Evolutionary conservation across 64 coral and sea anemone species (phyloP), one percentile per base, ranked within the genome.

Genomic region (Porites lutea): DNA sequence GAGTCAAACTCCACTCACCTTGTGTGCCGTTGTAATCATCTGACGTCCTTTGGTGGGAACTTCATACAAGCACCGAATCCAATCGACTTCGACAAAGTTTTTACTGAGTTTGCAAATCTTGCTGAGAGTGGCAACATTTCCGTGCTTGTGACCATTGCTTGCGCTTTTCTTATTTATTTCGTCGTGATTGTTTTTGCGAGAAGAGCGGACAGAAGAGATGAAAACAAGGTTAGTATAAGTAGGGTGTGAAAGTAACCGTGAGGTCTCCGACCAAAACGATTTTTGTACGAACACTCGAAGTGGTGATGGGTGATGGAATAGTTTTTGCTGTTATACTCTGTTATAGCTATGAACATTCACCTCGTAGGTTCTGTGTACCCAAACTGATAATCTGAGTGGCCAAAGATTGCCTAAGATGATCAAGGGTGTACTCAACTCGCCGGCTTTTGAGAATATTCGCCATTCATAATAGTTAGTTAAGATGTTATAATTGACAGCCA

Each of bases 181-280:
- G 55, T 83, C 51, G 68, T 91, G 3, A 44, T 82, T 5, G 23
- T 91, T 23, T 61, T 79, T 46, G 67, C 75, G 3, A 91, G 78
- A 37, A 91, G 89, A 45, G 89, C 89, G 16, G 89, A 91, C 21
- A 83, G 74, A 13, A 82, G 89, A 91, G 89, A 91, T 21, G 71
- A 47, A 13, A 6, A 37, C 2, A 79, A 91, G 89, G 89, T 82
- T n/a, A 70, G 65, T 62, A 8, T 2, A 43, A 46, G 8, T 47
- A 75, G 16, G 8, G 4, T 15, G 19, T 48, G 23, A 22, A 51
- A 5, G 7, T 57, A 5, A 57, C 1, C 54, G 7, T 57, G 12
- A 3, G 12, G 54, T 57, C 7, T 12, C 54, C 54, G 5, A 57
- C 54, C 54, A 4, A 57, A 9, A 57, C 7, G 7, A 9, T 57